Evolutionary conservation across 2,113 vertebrate species (phyloP).

Genomic region (Actenoides lindsayi): DNA sequence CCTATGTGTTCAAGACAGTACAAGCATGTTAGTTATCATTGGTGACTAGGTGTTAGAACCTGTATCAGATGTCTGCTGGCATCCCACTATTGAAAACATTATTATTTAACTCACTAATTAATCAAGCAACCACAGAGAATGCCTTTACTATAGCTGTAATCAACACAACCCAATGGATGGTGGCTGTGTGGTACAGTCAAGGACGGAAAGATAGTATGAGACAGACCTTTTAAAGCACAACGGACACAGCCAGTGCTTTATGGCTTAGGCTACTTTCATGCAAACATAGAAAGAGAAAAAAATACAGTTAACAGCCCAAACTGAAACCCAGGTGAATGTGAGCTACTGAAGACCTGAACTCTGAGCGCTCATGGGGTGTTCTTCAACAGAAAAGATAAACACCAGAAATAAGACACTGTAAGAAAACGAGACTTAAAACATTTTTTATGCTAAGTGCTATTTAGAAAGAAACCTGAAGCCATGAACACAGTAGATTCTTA

Average conservation of each 20-base stretch:
- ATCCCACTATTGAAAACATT: background rate
- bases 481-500: background rate
- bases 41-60: background rate
- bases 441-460: background rate
- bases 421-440: background rate
- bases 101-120: background rate
- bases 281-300: background rate
- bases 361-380: too few relatives aligned
- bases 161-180: background rate
- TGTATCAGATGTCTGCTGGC: background rate
- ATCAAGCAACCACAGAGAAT: background rate
- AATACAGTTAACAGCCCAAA: background rate
- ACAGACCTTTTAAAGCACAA: background rate
- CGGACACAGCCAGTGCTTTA: background rate
- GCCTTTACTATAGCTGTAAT: background rate
- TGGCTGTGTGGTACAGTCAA: background rate
- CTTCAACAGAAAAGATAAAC: background rate
- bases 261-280: background rate
- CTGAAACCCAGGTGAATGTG: background rate
- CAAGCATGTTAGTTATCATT: background rate
- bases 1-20: background rate
- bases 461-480: background rate
- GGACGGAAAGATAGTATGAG: background rate
- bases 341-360: background rate
- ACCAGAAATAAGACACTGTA: background rate